Evolutionary conservation across 1,140 invertebrate species (phyloP).

Genomic region (Ooceraea biroi): DNA sequence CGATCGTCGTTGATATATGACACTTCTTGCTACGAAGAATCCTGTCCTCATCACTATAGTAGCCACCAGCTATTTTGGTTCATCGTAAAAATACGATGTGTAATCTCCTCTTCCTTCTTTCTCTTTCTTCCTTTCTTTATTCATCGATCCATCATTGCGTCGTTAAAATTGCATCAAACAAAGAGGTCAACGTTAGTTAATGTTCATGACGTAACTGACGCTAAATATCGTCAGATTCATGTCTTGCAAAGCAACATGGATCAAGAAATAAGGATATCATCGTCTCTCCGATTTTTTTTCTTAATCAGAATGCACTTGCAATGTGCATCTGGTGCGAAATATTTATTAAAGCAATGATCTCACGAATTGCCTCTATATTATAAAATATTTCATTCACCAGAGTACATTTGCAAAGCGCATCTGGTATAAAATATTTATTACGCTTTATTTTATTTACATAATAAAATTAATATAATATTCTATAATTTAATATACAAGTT

Average conservation of each 20-base stretch:
- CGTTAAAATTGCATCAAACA: background rate
- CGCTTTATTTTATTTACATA: no score
- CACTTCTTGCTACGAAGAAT: background rate
- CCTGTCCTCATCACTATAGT: background rate
- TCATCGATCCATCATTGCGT: background rate
- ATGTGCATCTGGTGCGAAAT: no score
- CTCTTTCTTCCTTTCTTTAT: background rate
- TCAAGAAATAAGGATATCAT: background rate
- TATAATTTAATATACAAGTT: no score
- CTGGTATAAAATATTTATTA: no score
- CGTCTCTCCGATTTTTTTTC: no score
- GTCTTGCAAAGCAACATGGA: background rate
- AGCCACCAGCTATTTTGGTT: conserved; percentile 24
- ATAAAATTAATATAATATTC: no score
- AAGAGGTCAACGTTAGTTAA: background rate
- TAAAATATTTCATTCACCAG: no score
- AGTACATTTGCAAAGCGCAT: no score
- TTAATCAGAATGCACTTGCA: no score
- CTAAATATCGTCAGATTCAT: background rate
- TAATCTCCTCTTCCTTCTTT: background rate
- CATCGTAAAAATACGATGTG: conserved; percentile 9
- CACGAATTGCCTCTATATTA: no score
- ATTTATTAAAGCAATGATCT: no score
- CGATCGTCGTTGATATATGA: background rate
- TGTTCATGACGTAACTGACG: background rate